Base-by-base conservation (phyloP, 2,888 invertebrate species). In the Tribolium freemani region DNA sequence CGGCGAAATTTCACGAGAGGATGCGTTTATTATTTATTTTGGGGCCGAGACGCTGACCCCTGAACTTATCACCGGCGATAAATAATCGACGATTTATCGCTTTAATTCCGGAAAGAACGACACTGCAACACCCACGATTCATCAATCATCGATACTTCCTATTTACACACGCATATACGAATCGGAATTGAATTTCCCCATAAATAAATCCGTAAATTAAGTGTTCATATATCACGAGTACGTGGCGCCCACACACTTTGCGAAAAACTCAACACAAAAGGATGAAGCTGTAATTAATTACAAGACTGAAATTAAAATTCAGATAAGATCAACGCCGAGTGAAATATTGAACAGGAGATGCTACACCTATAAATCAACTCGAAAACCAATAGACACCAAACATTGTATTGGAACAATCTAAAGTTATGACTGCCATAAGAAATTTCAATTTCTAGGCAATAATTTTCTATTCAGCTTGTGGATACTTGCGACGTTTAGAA, bases 171-270 rank as follows among this genome's bases (percentile, higher is more conserved):
- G 26, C 26, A 26, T 26, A 26, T 69, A 66, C 70, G 56, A 73
- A 66, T 70, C 71, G 54, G 75, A 72, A 72, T 75, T 75, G 75
- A 75, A 75, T 75, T 69, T 67, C 72, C 44, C 8, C 75, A 75
- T 75, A 75, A 73, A 75, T 73, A 75, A 73, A 71, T 75, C 73
- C 63, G 71, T 58, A 73, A 75, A 75, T 75, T 67, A 75, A 69
- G 72, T 70, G 76, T 76, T 75, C 77, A 78, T 78, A 78, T 76
- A 78, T 78, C 76, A 78, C 76, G 67, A 58, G 48, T 69, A 71
- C 72, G 73, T 71, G 76, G 76, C 78, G 78, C 78, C 78, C 78
- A 78, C 78, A 77, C 78, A 78, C 75, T 73, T 72, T 51, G 76
- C 76, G 57, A 75, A 78, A 77, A 76, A 76, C 72, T 63, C 73